Evolutionary conservation across 1,140 invertebrate species (phyloP), one percentile per base, ranked within the genome.

Genomic region (Araneus ventricosus): DNA sequence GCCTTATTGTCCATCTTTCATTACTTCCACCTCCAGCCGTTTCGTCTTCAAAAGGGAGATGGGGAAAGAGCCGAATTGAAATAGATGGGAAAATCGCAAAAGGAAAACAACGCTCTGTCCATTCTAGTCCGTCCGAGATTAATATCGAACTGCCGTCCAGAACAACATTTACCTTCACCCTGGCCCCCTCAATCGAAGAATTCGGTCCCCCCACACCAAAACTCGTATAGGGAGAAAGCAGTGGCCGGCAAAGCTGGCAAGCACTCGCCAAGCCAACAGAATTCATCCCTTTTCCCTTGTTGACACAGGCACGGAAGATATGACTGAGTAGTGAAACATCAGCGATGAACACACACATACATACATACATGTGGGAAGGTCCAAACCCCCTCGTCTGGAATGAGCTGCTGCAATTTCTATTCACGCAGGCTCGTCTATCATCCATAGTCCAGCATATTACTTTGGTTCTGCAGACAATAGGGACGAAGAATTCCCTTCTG

Each of bases 391-490:
- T 37, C 70, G 30, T 30, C 30, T 30, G 70, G 80, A 84, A 84
- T 84, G 80, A 84, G 80, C 30, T 37, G 17, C 45, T 86, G 57
- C 57, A 61, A 59, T 61, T 61, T 59, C 84, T 59, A 86, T 86
- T 86, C 45, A 59, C 14, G 52, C 22, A 22, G 22, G 84, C 45
- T 86, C 84, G 84, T 86, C 45, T 61, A 37, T 86, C 84, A 61
- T 86, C 45, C 57, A 61, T 34, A 61, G 84, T 86, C 84, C 84
- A 45, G 84, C 84, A 59, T 86, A 86, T 86, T 86, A 86, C 84
- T 86, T 86, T 61, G 57, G 37, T 52, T 84, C 80, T n/a, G n/a
- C 80, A 84, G 80, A 84, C 80, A 84, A 84, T 84, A 45, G 80
- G 41, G 41, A 52, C 39, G 39, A 45, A 45, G 39, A 45, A 41